Percentiles rank a stretch among this genome's conserved stretches.
phyloP scores from a whole-genome alignment of 2,888 invertebrate genomes.

The Sphecodes monilicornis region DNA sequence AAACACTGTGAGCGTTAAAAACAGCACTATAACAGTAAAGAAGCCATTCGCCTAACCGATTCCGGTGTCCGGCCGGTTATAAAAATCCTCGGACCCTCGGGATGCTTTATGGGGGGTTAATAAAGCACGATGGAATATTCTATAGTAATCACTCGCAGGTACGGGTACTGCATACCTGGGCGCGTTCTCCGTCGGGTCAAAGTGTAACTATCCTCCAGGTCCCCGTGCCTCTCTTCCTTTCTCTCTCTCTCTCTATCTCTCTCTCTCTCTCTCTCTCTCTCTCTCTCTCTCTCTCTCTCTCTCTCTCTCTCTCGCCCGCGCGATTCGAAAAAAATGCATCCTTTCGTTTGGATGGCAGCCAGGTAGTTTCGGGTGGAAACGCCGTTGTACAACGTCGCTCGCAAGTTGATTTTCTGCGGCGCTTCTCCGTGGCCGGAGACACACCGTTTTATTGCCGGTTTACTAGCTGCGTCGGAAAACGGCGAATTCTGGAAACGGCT shows the following conservation, averaged over 20 bases:
- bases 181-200: neutral
- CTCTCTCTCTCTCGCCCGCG: neutral
- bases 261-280: neutral
- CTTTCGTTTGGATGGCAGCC: conserved; percentile 33
- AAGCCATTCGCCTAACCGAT: neutral
- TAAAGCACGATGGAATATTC: neutral
- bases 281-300: neutral
- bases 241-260: neutral
- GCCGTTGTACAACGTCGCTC: neutral
- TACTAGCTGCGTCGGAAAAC: neutral
- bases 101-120: conserved; percentile 35
- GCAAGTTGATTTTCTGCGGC: conserved; percentile 19
- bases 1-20: neutral
- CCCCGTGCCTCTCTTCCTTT: neutral
- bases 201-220: neutral
- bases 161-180: conserved; percentile 43
- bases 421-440: neutral
- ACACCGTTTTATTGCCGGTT: neutral
- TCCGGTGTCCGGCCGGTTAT: neutral
- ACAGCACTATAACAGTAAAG: neutral
- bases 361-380: conserved; percentile 20
- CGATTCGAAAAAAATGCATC: conserved; percentile 31
- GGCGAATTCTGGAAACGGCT: conserved; percentile 6
- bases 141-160: conserved; percentile 43
- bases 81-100: conserved; percentile 9